phyloP scores from a whole-genome alignment of 2,113 vertebrate species.

The Nothobranchius kuhntae region DNA sequence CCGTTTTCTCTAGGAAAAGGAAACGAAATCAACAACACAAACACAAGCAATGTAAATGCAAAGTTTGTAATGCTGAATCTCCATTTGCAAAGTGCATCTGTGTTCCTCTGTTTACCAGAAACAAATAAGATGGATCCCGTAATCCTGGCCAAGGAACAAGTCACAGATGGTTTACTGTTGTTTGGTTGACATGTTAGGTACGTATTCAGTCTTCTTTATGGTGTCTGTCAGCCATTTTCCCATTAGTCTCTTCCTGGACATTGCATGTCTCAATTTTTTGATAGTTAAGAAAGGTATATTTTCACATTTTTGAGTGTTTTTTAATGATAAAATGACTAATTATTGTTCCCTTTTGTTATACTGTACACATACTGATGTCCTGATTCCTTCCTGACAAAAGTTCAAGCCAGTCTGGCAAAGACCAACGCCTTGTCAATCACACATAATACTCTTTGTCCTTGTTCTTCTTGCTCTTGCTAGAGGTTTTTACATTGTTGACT shows the following conservation, averaged over 20 bases:
- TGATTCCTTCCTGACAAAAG: conserved; percentile 59
- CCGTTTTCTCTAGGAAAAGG: conserved; percentile 83
- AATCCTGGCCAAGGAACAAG: conserved; percentile 58
- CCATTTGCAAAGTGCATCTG: conserved; percentile 54
- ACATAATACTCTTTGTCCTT: conserved; percentile 99
- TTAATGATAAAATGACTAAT: conserved; percentile 92
- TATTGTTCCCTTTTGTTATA: conserved; percentile 82
- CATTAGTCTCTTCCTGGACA: conserved; percentile 50
- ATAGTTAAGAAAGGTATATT: conserved; percentile 83
- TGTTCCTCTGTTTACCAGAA: conserved; percentile 79
- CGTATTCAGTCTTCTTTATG: conserved; percentile 76
- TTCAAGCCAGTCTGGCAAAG: conserved; percentile 45
- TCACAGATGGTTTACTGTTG: conserved; percentile 68
- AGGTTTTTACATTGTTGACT: conserved; percentile 89
- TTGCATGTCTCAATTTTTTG: conserved; percentile 79
- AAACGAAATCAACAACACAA: conserved; percentile 86
- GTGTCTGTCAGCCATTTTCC: conserved; percentile 63
- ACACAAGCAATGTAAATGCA: conserved; percentile 93
- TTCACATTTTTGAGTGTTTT: conserved; percentile 68
- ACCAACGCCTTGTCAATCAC: conserved; percentile 82
- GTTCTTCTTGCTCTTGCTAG: conserved; percentile 98
- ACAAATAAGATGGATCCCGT: conserved; percentile 83
- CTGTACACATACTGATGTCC: conserved; percentile 87
- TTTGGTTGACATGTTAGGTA: conserved; percentile 66
- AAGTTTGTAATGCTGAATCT: conserved; percentile 80